Conservation (phyloP, 2,888 invertebrate species). For the Alentia gelatinosa region DNA sequence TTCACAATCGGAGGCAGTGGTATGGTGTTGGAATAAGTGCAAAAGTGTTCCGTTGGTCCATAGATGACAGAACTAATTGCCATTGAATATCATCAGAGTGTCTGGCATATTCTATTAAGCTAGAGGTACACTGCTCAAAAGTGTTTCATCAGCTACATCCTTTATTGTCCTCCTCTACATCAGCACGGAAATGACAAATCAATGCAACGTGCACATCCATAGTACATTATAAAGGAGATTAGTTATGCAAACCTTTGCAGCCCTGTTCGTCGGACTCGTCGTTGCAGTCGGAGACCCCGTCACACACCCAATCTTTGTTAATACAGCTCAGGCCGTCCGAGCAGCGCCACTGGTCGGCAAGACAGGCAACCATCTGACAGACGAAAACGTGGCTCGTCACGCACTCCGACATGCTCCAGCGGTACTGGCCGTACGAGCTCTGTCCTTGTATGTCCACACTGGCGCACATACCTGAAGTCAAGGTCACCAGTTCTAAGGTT, state of each 20-base stretch:
- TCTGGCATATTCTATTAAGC: too few species aligned
- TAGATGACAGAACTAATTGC: too few species aligned
- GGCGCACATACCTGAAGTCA: not conserved
- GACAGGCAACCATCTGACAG: constrained; percentile 69
- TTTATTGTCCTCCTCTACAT: too few species aligned
- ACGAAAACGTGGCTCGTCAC: constrained; percentile 66
- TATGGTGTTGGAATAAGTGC: too few species aligned
- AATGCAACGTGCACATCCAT: not conserved
- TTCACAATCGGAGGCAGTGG: too few species aligned
- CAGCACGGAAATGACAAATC: too few species aligned
- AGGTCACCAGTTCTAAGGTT: too few species aligned
- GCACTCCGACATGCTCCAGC: constrained; percentile 69
- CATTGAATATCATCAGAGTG: too few species aligned
- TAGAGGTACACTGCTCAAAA: too few species aligned
- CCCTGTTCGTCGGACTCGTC: constrained; percentile 72
- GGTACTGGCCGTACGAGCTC: not conserved
- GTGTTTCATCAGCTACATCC: too few species aligned
- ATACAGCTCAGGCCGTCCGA: constrained; percentile 68
- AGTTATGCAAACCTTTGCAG: constrained; percentile 63
- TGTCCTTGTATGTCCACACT: not conserved
- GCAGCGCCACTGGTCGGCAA: constrained; percentile 67
- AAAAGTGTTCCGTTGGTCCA: too few species aligned
- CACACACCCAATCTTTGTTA: constrained; percentile 68
- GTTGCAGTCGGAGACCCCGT: constrained; percentile 68
- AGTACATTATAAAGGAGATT: not conserved